phyloP scores from a whole-genome alignment of 2,797 vertebrate species.

The Enteromius afrohamiltoni region DNA sequence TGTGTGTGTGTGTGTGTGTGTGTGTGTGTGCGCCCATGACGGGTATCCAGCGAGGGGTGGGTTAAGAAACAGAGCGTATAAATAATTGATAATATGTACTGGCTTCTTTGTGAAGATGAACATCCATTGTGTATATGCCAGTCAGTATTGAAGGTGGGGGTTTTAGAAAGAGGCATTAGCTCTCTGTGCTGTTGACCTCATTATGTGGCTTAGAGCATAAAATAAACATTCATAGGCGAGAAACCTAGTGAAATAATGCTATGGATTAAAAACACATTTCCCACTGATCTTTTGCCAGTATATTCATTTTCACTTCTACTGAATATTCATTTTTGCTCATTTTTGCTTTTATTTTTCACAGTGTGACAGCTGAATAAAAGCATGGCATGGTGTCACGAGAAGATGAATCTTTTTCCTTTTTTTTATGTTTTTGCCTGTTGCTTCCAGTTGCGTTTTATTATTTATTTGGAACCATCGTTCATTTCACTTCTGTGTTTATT shows the following conservation, averaged over 20 bases:
- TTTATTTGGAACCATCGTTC: background rate
- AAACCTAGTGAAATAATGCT: conserved; percentile 48
- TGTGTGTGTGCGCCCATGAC: conserved; percentile 41
- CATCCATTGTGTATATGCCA: conserved; percentile 70
- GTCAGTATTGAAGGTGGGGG: conserved; percentile 63
- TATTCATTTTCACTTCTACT: conserved; percentile 42
- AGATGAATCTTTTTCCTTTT: conserved; percentile 48
- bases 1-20: conserved; percentile 43
- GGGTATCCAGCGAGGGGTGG: conserved; percentile 1
- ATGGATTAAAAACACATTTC: conserved; percentile 58
- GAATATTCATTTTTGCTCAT: conserved; percentile 66
- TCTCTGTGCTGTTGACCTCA: conserved; percentile 66
- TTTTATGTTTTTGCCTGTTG: conserved; percentile 27
- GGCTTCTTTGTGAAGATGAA: conserved; percentile 65
- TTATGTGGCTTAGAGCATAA: conserved; percentile 64
- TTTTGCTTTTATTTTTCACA: conserved; percentile 49
- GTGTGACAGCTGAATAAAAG: conserved; percentile 47
- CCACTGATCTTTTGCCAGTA: conserved; percentile 64
- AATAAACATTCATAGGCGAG: conserved; percentile 59
- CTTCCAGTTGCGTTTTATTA: conserved; percentile 48
- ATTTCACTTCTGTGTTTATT: background rate
- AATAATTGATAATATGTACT: conserved; percentile 77
- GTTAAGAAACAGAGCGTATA: conserved; percentile 66
- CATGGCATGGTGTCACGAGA: conserved; percentile 57
- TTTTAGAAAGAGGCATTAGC: conserved; percentile 54